A percentile compares a stretch with the other conserved stretches of the same genome.
phyloP scores from a whole-genome alignment of 2,888 invertebrate species.

The Morpho deidamia region DNA sequence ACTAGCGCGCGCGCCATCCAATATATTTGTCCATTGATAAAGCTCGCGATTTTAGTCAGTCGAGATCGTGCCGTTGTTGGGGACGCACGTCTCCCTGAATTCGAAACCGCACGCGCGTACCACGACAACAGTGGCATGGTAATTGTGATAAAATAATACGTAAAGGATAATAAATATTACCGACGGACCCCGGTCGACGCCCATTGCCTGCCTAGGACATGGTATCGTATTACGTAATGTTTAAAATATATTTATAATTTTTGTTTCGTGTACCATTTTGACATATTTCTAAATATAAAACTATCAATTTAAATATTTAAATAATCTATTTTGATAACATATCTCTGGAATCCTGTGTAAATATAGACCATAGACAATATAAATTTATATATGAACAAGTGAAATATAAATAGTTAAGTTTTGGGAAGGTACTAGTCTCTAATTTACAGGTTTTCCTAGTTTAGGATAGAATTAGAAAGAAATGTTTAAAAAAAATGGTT shows the following conservation, averaged over 20 bases:
- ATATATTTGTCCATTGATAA: constrained; percentile 52
- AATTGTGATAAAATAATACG: constrained; percentile 52
- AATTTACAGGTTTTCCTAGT: too few species aligned
- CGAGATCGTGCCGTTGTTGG: constrained; percentile 55
- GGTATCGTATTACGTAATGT: constrained; percentile 66
- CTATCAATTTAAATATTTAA: too few species aligned
- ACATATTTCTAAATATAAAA: background rate
- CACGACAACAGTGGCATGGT: constrained; percentile 59
- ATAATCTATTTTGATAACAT: too few species aligned
- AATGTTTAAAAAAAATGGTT: too few species aligned
- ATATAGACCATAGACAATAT: too few species aligned
- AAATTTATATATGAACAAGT: too few species aligned
- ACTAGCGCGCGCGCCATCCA: constrained; percentile 52
- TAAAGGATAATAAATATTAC: constrained; percentile 40
- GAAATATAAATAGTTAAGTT: too few species aligned
- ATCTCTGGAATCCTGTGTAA: too few species aligned
- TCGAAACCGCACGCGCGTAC: constrained; percentile 27
- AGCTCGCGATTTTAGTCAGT: constrained; percentile 67
- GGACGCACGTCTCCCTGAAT: constrained; percentile 39
- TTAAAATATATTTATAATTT: constrained; percentile 3
- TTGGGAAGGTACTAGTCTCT: too few species aligned
- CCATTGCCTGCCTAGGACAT: constrained; percentile 48
- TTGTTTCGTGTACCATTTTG: constrained; percentile 16
- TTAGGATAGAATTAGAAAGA: too few species aligned
- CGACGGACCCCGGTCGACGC: constrained; percentile 49